These are phyloP conservation scores for Crocidura indochinensis DNA, from an alignment of 2,797 vertebrate species.

Conservation along the genomic window DNA sequence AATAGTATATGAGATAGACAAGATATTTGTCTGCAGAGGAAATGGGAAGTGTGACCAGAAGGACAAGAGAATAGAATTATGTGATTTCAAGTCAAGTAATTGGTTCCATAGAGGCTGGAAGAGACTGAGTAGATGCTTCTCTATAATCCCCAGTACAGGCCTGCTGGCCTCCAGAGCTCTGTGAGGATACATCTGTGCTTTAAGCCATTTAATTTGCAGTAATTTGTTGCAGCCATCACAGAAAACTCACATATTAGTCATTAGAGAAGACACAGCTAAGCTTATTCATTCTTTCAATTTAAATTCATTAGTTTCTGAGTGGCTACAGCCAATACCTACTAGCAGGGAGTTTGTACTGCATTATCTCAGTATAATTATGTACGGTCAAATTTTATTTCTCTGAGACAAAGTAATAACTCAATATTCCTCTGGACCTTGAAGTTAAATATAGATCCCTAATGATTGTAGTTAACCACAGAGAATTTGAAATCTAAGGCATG, in stretches of 20 bases:
- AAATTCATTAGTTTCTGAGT: not conserved
- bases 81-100: not conserved
- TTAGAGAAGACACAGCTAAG: not conserved
- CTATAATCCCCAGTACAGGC: not conserved
- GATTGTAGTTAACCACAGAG: not conserved
- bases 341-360: not conserved
- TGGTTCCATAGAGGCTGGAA: not conserved
- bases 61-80: too few species aligned
- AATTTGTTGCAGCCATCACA: not conserved
- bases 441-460: conserved; percentile 6
- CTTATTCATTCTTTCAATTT: not conserved
- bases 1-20: not conserved
- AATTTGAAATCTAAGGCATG: conserved; percentile 25
- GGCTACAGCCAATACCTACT: not conserved
- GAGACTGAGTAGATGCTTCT: not conserved
- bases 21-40: not conserved
- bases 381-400: conserved; percentile 24
- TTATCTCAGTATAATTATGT: not conserved
- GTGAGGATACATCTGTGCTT: not conserved
- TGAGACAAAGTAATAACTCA: not conserved
- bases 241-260: not conserved
- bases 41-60: not conserved
- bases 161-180: not conserved
- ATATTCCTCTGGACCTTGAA: not conserved
- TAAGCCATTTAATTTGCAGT: not conserved